Evolutionary conservation across 92 coral and sea anemone species (phyloP).

Genomic region (Epizoanthus ramosus): DNA sequence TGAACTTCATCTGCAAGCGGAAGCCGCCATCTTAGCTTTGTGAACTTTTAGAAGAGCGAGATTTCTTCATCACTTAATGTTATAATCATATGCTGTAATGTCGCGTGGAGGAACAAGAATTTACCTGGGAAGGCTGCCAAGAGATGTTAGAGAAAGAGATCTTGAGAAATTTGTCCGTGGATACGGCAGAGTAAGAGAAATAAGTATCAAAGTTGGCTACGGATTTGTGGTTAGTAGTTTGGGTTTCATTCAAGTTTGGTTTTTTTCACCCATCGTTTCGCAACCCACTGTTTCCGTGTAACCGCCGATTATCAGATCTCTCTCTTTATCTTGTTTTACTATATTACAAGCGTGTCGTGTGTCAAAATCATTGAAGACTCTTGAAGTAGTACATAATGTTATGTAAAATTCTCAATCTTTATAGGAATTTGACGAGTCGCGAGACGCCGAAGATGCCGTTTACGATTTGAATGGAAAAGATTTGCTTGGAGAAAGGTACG

Average conservation of each 20-base stretch:
- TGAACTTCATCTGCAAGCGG: constrained; percentile 1
- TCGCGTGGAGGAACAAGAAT: constrained; percentile 94
- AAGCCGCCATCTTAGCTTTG: constrained; percentile 37
- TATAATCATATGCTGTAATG: constrained; percentile 52
- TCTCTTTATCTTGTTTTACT: background rate
- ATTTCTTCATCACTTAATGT: background rate
- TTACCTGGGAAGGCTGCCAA: constrained; percentile 94
- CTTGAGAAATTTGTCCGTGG: constrained; percentile 91
- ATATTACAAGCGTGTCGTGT: background rate
- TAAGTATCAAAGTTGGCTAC: constrained; percentile 96
- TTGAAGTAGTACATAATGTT: too few relatives aligned
- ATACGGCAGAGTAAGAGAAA: constrained; percentile 86
- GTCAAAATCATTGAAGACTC: too few relatives aligned
- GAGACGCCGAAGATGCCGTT: constrained; percentile 98
- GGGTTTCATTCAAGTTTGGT: background rate
- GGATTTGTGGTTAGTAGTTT: constrained; percentile 93
- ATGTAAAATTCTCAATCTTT: background rate
- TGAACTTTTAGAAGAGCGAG: constrained; percentile 1
- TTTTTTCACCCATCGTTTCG: background rate
- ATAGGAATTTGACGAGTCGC: constrained; percentile 93
- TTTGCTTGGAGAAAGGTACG: constrained; percentile 94
- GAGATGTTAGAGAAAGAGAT: constrained; percentile 92
- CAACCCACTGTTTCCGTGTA: background rate
- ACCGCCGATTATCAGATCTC: background rate
- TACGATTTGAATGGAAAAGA: constrained; percentile 96